Evolutionary conservation across 2,888 invertebrate species (phyloP), one percentile per base, ranked within the genome.

Genomic region (Lasiommata megera): DNA sequence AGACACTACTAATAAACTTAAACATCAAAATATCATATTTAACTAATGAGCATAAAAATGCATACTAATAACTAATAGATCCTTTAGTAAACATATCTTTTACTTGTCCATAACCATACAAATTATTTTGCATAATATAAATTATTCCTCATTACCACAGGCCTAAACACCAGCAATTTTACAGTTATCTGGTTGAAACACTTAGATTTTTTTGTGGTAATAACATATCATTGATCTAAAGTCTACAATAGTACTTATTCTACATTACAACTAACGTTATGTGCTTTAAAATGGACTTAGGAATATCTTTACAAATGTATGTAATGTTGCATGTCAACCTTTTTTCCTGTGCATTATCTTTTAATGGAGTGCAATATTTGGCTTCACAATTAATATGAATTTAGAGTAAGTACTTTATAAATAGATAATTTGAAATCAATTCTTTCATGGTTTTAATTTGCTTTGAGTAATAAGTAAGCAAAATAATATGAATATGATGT

Each of bases 211-310:
- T 9, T 34, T 34, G 11, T 1, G 9, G 34, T 34, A 34, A 34
- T 34, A 34, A 34, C 34, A 34, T 34, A 9, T 11, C 34, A 34
- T 11, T 34, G 34, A 9, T 3, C 9, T 34, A 28, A 23, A 48
- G 23, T 23, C 48, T 50, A 50, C 37, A 36, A 23, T 40, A 40
- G 16, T 40, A 40, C 9, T 37, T 37, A 17, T 12, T 50, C n/a
- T 36, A 48, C 7, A 6, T 34, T 17, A 47, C 31, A 28, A 51
- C 28, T 54, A 62, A 28, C 44, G 12, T 44, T n/a, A 54, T 37
- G 62, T 64, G 62, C 62, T 62, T 52, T 41, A 41, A 54, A 56
- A 62, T 57, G 56, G 53, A 59, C 56, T 57, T 58, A 61, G 11
- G 36, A 43, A 50, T 50, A 48, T 34, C 34, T 52, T 51, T 38